Evolutionary conservation across 2,113 vertebrate genomes (phyloP), one percentile per base, ranked within the genome.

Genomic region (Podocnemis expansa): DNA sequence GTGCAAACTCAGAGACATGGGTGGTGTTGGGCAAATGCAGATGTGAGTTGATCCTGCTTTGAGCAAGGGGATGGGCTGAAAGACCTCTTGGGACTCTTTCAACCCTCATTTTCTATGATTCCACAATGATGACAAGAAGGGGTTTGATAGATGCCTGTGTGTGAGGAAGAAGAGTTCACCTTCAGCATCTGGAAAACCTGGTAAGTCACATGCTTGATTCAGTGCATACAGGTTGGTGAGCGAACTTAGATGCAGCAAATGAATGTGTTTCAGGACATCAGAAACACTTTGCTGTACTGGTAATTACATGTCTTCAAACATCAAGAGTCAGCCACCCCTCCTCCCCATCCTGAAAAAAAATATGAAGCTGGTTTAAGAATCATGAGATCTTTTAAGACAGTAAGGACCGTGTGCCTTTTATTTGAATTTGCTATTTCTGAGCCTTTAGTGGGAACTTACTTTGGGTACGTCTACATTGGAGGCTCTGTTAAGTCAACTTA

Each of bases 371-470:
- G 2, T 75, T 75, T 31, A 43, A 70, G 22, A 21, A 70, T 38
- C n/a, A 38, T 38, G 24, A 43, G 38, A 0, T 11, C 34, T 67
- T 11, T 2, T 5, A 10, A 78, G 49, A 9, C 13, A 3, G 11
- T 2, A 0, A 1, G 0, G 60, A 24, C 1, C 43, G 21, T 29
- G 12, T 16, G 38, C 6, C 10, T 5, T 19, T 52, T 45, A 51
- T 78, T 49, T 31, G 63, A 45, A 4, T 88, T 80, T 24, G 17
- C 51, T 31, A 5, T 88, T 81, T 85, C 51, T 80, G 49, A 89
- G 8, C 5, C 67, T 8, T 19, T 22, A 34, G 13, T 25, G n/a
- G 38, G 34, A 10, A 5, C 6, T 85, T n/a, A 22, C 5, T 49
- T 34, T 10, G 3, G 47, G 11, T 79, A n/a, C n/a, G n/a, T n/a